phyloP scores from a whole-genome alignment of 2,113 vertebrate species.

The Rhinichthys klamathensis region DNA sequence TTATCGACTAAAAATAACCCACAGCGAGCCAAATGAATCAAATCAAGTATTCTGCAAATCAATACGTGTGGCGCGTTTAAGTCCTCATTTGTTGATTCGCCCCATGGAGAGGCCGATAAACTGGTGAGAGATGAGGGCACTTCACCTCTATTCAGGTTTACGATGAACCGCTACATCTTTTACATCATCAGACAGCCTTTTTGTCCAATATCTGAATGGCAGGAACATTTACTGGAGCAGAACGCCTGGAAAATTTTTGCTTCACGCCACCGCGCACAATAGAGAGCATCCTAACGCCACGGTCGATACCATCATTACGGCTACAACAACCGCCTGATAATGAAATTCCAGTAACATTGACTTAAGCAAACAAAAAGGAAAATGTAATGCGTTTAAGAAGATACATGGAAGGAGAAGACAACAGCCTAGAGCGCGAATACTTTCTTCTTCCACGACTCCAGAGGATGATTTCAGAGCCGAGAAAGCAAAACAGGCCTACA shows the following conservation, averaged over 20 bases:
- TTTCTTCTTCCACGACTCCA: conserved; percentile 16
- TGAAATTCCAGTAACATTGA: background rate
- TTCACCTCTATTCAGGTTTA: conserved; percentile 34
- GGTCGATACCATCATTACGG: background rate
- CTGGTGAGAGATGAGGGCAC: conserved; percentile 26
- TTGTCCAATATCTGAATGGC: background rate
- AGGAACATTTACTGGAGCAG: background rate
- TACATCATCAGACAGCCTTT: conserved; percentile 20
- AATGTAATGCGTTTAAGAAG: background rate
- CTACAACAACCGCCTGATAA: background rate
- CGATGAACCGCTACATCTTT: conserved; percentile 17
- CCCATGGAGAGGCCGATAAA: conserved; percentile 12
- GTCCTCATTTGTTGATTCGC: conserved; percentile 20
- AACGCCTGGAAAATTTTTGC: background rate
- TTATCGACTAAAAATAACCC: conserved; percentile 26
- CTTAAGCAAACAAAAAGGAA: background rate
- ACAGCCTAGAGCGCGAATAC: too few relatives aligned
- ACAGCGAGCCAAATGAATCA: conserved; percentile 20
- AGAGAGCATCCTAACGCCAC: background rate
- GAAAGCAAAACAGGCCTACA: conserved; percentile 49
- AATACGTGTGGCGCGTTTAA: conserved; percentile 22
- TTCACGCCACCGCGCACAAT: background rate
- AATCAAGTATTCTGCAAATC: conserved; percentile 34
- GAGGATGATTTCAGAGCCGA: conserved; percentile 23
- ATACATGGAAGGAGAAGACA: background rate